Conservation (phyloP, 2,888 invertebrate species). For the Crematogaster levior region DNA sequence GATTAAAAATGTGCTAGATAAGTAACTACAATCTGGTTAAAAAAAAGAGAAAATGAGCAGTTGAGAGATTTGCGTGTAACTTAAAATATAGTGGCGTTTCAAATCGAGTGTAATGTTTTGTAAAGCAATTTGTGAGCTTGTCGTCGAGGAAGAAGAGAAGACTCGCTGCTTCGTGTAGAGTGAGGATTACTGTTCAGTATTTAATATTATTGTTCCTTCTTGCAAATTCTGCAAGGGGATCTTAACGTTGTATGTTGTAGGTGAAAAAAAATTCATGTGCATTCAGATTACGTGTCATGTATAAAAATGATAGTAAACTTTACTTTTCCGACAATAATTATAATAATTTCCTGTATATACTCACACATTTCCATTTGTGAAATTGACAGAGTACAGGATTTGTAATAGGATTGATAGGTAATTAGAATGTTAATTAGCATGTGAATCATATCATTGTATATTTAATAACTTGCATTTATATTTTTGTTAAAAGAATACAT, state of each 20-base stretch:
- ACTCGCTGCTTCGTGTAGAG: conserved; percentile 13
- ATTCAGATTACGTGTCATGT: conserved; percentile 15
- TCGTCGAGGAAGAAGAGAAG: no score
- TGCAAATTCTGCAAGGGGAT: conserved; percentile 14
- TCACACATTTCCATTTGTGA: neutral
- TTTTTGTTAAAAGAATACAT: neutral
- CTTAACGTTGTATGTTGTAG: conserved; percentile 20
- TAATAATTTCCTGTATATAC: neutral
- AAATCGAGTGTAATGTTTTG: neutral
- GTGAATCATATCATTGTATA: neutral
- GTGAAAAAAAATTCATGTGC: conserved; percentile 37
- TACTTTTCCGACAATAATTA: conserved; percentile 37
- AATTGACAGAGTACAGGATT: neutral
- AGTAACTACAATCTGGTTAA: neutral
- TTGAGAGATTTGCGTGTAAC: neutral
- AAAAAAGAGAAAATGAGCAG: neutral
- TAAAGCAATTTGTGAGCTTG: conserved; percentile 12
- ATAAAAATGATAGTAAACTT: conserved; percentile 2
- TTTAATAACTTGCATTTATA: conserved; percentile 30
- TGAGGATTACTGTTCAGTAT: conserved; percentile 40
- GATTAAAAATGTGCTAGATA: neutral
- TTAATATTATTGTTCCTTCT: conserved; percentile 47
- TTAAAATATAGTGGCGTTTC: neutral
- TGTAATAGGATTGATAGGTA: neutral
- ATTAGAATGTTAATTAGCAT: conserved; percentile 2